Percentiles rank a stretch among this genome's conserved stretches.
These are phyloP conservation scores for Synanthedon vespiformis DNA, from an alignment of 2,888 invertebrate genomes.

Conservation along the genomic window DNA sequence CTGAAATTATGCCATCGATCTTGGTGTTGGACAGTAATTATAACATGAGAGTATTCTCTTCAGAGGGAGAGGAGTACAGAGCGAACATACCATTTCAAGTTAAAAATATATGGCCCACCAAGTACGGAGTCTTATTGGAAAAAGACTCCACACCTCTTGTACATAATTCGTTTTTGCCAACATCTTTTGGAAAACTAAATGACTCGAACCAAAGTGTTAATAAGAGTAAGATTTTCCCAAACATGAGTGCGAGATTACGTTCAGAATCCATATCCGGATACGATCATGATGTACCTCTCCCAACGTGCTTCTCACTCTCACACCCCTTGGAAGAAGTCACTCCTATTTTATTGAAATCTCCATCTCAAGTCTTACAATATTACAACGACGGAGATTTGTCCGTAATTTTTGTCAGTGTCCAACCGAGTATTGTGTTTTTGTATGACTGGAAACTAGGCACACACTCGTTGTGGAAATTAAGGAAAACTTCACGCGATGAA, in stretches of 20 bases:
- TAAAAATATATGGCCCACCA: conserved; percentile 85
- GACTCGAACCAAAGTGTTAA: conserved; percentile 50
- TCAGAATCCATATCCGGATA: conserved; percentile 45
- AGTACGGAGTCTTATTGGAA: conserved; percentile 87
- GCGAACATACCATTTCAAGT: conserved; percentile 85
- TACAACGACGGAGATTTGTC: conserved; percentile 74
- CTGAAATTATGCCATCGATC: conserved; percentile 74
- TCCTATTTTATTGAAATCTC: conserved; percentile 81
- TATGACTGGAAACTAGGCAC: conserved; percentile 82
- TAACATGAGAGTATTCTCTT: conserved; percentile 78
- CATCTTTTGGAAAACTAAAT: conserved; percentile 44
- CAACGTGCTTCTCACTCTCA: conserved; percentile 85
- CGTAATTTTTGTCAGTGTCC: conserved; percentile 81
- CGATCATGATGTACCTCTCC: conserved; percentile 70
- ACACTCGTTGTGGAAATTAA: conserved; percentile 85
- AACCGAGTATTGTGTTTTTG: conserved; percentile 84
- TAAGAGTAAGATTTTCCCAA: conserved; percentile 36
- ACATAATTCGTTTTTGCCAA: conserved; percentile 39
- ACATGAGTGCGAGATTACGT: conserved; percentile 48
- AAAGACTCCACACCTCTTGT: conserved; percentile 64
- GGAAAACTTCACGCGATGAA: conserved; percentile 82
- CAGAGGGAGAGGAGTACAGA: conserved; percentile 85
- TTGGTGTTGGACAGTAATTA: conserved; percentile 81
- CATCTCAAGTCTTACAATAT: conserved; percentile 67
- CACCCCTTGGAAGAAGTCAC: conserved; percentile 94